Evolutionary conservation across 53 echinoderm and acorn worm genomes (phyloP).

Genomic region (Pentamera pediparva): DNA sequence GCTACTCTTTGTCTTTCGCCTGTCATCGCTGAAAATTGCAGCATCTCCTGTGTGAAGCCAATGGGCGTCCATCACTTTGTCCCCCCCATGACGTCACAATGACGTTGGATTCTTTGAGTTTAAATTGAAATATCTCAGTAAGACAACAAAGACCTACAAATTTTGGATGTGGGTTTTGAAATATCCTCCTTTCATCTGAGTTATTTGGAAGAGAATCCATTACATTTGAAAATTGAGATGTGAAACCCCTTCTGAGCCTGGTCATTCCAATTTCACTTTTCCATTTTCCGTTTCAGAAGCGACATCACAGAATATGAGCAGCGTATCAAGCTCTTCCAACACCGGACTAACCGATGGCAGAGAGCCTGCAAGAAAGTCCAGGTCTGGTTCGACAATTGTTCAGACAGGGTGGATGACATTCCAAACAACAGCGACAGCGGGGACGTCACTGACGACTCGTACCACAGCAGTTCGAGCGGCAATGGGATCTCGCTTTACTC

Average conservation of each 20-base stretch:
- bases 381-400: constrained; percentile 85
- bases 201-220: not conserved
- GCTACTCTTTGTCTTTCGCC: no score
- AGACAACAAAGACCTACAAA: no score
- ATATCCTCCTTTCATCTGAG: no score
- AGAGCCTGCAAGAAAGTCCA: constrained; percentile 74
- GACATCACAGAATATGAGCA: constrained; percentile 85
- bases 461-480: constrained; percentile 21
- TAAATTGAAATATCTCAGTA: no score
- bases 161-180: no score
- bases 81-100: no score
- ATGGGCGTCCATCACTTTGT: no score
- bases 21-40: no score
- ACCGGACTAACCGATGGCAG: constrained; percentile 31
- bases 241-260: no score
- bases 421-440: constrained; percentile 23
- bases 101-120: no score
- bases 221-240: not conserved
- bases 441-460: constrained; percentile 24
- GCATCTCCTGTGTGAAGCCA: no score
- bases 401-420: constrained; percentile 19
- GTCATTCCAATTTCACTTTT: no score
- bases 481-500: constrained; percentile 24
- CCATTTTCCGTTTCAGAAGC: constrained; percentile 26
- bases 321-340: constrained; percentile 43